These are phyloP conservation scores for Tachypleus tridentatus DNA, from an alignment of 1,140 invertebrate species.

Conservation along the genomic window DNA sequence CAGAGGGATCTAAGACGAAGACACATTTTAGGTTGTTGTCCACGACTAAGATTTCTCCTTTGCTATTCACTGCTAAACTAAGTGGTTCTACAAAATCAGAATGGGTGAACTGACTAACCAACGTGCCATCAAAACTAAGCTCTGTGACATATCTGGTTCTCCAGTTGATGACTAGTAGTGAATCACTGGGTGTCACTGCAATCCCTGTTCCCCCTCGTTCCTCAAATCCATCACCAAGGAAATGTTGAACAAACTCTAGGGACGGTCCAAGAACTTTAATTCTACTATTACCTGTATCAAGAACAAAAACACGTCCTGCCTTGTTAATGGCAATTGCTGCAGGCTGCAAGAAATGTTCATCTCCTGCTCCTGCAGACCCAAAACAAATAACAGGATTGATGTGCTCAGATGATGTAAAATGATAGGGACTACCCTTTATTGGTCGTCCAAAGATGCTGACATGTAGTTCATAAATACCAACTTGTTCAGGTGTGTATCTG, in stretches of 20 bases:
- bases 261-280: constrained; percentile 59
- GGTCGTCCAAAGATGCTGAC: constrained; percentile 72
- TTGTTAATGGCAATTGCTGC: constrained; percentile 54
- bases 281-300: constrained; percentile 86
- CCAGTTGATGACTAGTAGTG: constrained; percentile 77
- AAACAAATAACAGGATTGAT: constrained; percentile 62
- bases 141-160: constrained; percentile 62
- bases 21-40: constrained; percentile 71
- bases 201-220: constrained; percentile 69
- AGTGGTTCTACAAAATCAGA: constrained; percentile 50
- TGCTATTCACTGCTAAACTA: constrained; percentile 62
- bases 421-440: constrained; percentile 67
- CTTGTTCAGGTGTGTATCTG: constrained; percentile 40
- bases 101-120: constrained; percentile 50
- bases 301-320: constrained; percentile 53
- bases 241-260: constrained; percentile 58
- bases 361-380: constrained; percentile 55
- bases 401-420: constrained; percentile 54
- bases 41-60: constrained; percentile 69
- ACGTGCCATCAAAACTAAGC: constrained; percentile 45
- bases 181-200: constrained; percentile 36
- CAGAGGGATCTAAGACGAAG: constrained; percentile 67
- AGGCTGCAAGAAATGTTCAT: constrained; percentile 71
- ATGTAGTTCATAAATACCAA: constrained; percentile 51
- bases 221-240: constrained; percentile 60